Percentiles rank a stretch among this genome's conserved stretches.
Evolutionary conservation across 1,140 invertebrate species (phyloP).

Genomic region (Galleria mellonella): DNA sequence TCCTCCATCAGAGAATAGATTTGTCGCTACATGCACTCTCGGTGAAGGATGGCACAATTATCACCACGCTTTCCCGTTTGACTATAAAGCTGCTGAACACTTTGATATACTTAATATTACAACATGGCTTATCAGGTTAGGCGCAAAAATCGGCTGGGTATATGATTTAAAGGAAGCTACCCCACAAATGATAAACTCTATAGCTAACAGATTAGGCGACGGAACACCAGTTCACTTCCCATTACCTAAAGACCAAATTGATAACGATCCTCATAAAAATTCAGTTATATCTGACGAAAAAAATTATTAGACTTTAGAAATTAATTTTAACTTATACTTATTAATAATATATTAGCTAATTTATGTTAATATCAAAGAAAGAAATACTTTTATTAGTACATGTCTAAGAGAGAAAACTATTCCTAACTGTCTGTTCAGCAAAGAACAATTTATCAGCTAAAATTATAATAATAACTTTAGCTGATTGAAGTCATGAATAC

Average conservation of each 20-base stretch:
- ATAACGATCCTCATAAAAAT: too few relatives aligned
- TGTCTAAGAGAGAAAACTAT: too few relatives aligned
- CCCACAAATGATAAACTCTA: constrained; percentile 53
- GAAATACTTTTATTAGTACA: too few relatives aligned
- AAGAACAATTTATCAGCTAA: too few relatives aligned
- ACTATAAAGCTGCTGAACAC: constrained; percentile 86
- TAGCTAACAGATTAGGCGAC: constrained; percentile 51
- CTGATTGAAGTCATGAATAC: too few relatives aligned
- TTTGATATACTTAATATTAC: constrained; percentile 74
- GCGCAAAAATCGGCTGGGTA: constrained; percentile 74
- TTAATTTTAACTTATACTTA: too few relatives aligned
- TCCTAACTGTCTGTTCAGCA: too few relatives aligned
- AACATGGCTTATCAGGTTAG: constrained; percentile 67
- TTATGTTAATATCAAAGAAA: too few relatives aligned
- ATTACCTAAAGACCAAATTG: constrained; percentile 1
- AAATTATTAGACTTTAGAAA: too few relatives aligned
- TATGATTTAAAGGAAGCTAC: constrained; percentile 78
- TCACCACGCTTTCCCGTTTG: constrained; percentile 93
- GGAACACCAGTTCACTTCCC: constrained; percentile 50
- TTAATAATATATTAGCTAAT: too few relatives aligned
- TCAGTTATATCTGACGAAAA: too few relatives aligned
- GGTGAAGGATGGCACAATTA: constrained; percentile 91
- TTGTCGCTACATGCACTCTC: constrained; percentile 71
- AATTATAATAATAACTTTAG: too few relatives aligned
- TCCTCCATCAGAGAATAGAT: constrained; percentile 76